Evolutionary conservation across 2,888 invertebrate genomes (phyloP).

Genomic region (Drosophila paramelanica): DNA sequence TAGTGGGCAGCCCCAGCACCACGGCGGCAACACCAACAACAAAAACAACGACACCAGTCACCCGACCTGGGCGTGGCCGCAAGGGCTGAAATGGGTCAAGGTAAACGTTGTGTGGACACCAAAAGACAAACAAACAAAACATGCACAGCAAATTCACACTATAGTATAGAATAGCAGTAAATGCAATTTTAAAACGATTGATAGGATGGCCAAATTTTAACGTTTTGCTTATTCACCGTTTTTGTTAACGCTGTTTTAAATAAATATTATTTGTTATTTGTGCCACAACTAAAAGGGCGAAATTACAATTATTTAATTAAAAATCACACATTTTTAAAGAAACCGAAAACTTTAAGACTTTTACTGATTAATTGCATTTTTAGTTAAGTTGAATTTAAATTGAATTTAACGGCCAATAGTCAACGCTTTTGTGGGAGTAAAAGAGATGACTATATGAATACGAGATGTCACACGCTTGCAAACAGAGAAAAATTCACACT

Average conservation of each 20-base stretch:
- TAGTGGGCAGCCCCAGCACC: constrained; percentile 50
- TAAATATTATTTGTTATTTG: constrained; percentile 5
- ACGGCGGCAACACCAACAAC: constrained; percentile 21
- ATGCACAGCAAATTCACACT: constrained; percentile 17
- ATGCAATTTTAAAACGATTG: neutral
- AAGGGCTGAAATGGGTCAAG: constrained; percentile 55
- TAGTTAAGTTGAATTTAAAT: neutral
- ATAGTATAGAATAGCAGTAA: constrained; percentile 29
- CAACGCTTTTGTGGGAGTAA: neutral
- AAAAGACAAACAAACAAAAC: constrained; percentile 24
- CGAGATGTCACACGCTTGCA: neutral
- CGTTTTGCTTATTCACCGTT: neutral
- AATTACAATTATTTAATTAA: neutral
- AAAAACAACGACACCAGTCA: constrained; percentile 24
- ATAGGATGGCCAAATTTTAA: constrained; percentile 12
- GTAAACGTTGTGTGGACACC: constrained; percentile 15
- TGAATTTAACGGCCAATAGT: constrained; percentile 2
- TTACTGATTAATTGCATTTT: neutral
- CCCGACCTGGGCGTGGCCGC: constrained; percentile 59
- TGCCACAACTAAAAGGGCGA: neutral
- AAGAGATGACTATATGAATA: constrained; percentile 13
- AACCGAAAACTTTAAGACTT: neutral
- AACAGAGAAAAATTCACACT: neutral
- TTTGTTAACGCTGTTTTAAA: constrained; percentile 3
- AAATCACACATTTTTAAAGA: neutral